A percentile compares a stretch with the other conserved stretches of the same genome.
These are phyloP conservation scores for Cetoscarus ocellatus DNA, from an alignment of 2,797 vertebrate genomes.

Conservation along the genomic window DNA sequence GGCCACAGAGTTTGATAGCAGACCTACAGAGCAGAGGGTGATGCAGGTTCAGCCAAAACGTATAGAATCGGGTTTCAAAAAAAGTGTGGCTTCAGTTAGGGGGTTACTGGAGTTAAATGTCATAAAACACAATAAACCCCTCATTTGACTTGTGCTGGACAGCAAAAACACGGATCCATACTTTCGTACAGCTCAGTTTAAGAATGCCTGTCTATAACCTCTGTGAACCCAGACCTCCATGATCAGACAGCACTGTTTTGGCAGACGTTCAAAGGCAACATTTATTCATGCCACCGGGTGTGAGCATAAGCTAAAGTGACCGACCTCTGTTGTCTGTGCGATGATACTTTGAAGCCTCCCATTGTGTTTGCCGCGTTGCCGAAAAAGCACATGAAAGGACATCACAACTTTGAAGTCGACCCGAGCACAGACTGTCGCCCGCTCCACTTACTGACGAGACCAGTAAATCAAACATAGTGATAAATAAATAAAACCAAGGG, in stretches of 20 bases:
- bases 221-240: constrained; percentile 12
- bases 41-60: background rate
- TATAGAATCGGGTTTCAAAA: background rate
- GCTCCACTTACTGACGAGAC: constrained; percentile 47
- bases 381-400: constrained; percentile 73
- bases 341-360: constrained; percentile 71
- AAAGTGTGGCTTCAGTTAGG: background rate
- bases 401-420: constrained; percentile 76
- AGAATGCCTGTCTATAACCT: constrained; percentile 6
- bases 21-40: background rate
- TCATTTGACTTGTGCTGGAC: background rate
- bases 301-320: constrained; percentile 52
- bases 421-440: constrained; percentile 44
- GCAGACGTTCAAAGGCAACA: constrained; percentile 66
- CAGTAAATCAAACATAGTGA: constrained; percentile 57
- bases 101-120: constrained; percentile 5
- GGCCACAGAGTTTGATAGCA: background rate
- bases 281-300: constrained; percentile 55
- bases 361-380: constrained; percentile 57
- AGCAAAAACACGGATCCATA: background rate
- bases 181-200: constrained; percentile 3
- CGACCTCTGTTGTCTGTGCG: constrained; percentile 50
- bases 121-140: constrained; percentile 6
- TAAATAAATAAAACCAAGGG: constrained; percentile 59
- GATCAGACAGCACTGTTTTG: constrained; percentile 53